Evolutionary conservation across 2,797 vertebrate genomes (phyloP), one percentile per base, ranked within the genome.

Genomic region (Nyctalus aviator): DNA sequence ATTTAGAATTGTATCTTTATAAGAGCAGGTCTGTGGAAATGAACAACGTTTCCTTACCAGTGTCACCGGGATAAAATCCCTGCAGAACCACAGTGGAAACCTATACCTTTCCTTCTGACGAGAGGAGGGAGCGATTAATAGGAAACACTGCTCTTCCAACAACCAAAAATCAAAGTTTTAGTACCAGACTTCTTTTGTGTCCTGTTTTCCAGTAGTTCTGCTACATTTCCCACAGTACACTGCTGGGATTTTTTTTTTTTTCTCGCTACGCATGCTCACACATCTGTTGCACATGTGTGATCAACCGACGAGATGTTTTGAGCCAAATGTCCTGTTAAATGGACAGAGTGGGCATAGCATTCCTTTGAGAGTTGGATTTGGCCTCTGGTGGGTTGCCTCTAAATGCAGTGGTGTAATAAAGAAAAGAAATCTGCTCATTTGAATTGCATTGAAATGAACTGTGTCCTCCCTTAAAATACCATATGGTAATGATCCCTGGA

Each of bases 231-330:
- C 97, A 97, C 96, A 97, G 97, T 96, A 91, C 97, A 97, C 97
- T 98, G 96, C 97, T 98, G 98, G 97, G 98, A 97, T 97, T 97
- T 91, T 89, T 96, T 98, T 98, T 98, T 98, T 98, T 96, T 98
- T 98, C 96, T 97, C 95, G 97, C 97, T 98, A 97, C 37, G 97
- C 97, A 98, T 98, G 97, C 98, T 98, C 95, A 44, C 98, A 98
- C 98, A 98, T 98, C 98, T 98, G 98, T 97, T 98, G 97, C 98
- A 98, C 98, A 98, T 98, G 98, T 98, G 98, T 98, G 98, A 98
- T 96, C 98, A 97, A 97, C 73, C 91, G 96, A 97, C 97, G 96
- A 94, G 89, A 97, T 98, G 98, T 98, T 78, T 97, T 94, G 96
- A 98, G 98, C 97, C 96, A 98, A 98, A 98, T 50, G 98, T 98